Conservation (phyloP, 2,888 invertebrate species). For the Leptopilina myrica region DNA sequence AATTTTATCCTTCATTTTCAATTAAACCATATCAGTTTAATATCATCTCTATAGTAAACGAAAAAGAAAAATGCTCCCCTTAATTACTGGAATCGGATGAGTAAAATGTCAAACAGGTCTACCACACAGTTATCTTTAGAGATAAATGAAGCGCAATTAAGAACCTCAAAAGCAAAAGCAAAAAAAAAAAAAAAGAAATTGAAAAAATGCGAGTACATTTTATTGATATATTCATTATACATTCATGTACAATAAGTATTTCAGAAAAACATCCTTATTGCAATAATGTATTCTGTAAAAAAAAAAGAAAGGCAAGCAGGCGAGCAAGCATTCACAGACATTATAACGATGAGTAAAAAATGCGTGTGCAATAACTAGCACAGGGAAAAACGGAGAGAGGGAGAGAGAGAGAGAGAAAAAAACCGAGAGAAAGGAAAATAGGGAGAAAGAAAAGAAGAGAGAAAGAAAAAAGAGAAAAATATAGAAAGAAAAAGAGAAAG, state of each 20-base stretch:
- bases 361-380: conserved; percentile 19
- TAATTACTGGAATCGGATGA: conserved; percentile 21
- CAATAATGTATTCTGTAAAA: conserved; percentile 33
- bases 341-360: conserved; percentile 27
- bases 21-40: conserved; percentile 17
- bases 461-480: no score
- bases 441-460: no score
- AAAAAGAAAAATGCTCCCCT: conserved; percentile 11
- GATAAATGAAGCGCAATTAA: conserved; percentile 29
- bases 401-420: no score
- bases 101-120: conserved; percentile 19
- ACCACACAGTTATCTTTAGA: background rate
- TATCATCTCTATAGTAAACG: background rate
- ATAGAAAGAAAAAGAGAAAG: no score
- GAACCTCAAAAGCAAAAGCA: background rate
- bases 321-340: background rate
- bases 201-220: background rate
- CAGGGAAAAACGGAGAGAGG: no score
- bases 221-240: conserved; percentile 26
- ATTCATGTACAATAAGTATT: conserved; percentile 35
- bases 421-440: no score
- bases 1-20: conserved; percentile 34
- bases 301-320: background rate
- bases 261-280: conserved; percentile 34
- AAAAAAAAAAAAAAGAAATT: background rate